Evolutionary conservation across 2,113 vertebrate species (phyloP), one percentile per base, ranked within the genome.

Genomic region (Natator depressus): DNA sequence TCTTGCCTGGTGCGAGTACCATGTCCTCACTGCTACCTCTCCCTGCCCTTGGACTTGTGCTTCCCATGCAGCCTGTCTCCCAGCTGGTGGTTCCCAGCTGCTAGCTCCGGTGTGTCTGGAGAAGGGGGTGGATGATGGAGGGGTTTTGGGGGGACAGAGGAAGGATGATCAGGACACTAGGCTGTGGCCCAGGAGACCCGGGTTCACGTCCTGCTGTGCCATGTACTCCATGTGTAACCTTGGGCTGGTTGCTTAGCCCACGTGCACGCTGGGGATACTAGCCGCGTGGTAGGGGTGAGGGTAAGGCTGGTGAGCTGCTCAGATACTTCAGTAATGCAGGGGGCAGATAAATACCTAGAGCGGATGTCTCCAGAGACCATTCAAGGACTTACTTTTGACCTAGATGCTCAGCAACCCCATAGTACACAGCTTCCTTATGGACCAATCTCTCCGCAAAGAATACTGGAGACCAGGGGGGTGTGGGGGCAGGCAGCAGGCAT

Each of bases 191-290:
- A 46, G 72, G 87, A 22, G 5, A 46, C 42, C 35, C 35, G 27
- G 84, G n/a, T 51, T 5, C 51, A 51, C 35, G 47, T 6, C 0
- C 3, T 3, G 38, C 72, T 59, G 10, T 16, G 11, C 42, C 35
- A 11, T 16, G 24, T 1, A 2, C 0, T 7, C 5, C 42, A 9
- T 20, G 27, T 54, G 29, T 2, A 29, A 27, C 10, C 62, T 1
- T 6, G 35, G 20, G 1, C 10, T 16, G 6, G 24, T 78, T 47
- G 50, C 12, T 2, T 27, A 24, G 57, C 27, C 31, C 31, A 29
- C 8, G 62, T n/a, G 5, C 3, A 38, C 19, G 3, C 49, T 13
- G 79, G 82, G 6, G 80, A 46, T n/a, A 38, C 10, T 49, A 2
- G 35, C 20, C 12, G 8, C 54, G 6, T 1, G 22, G 38, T 38